Evolutionary conservation across 2,888 invertebrate genomes (phyloP).

Genomic region (Brachypterus glaber): DNA sequence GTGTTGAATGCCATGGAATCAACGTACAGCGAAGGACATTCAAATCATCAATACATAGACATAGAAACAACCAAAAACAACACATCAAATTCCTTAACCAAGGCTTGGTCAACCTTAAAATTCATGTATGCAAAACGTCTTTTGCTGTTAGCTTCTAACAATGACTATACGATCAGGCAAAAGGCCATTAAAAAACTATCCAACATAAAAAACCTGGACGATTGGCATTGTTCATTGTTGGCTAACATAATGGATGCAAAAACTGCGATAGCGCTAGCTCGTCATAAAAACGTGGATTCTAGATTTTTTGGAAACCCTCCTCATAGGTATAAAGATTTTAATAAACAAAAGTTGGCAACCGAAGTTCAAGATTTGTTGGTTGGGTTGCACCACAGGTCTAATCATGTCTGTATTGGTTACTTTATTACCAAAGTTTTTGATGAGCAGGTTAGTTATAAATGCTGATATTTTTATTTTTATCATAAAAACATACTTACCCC

Average conservation of each 20-base stretch:
- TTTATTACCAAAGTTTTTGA: slow-evolving; percentile 41
- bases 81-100: slow-evolving; percentile 18
- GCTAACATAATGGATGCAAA: slow-evolving; percentile 70
- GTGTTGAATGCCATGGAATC: slow-evolving; percentile 32
- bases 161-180: slow-evolving; percentile 51
- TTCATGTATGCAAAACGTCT: slow-evolving; percentile 50
- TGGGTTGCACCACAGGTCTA: slow-evolving; percentile 36
- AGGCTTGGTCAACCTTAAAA: slow-evolving; percentile 29
- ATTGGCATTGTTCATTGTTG: slow-evolving; percentile 47
- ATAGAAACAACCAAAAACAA: slow-evolving; percentile 6
- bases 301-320: slow-evolving; percentile 69
- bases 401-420: slow-evolving; percentile 44
- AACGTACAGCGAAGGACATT: slow-evolving; percentile 19
- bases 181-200: slow-evolving; percentile 58
- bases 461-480: slow-evolving; percentile 12
- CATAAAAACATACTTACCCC: too few species aligned
- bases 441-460: slow-evolving; percentile 34
- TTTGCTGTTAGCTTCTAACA: slow-evolving; percentile 55
- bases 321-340: slow-evolving; percentile 29
- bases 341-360: slow-evolving; percentile 34
- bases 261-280: slow-evolving; percentile 69
- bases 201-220: slow-evolving; percentile 51
- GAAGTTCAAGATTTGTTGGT: slow-evolving; percentile 40
- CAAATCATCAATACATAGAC: slow-evolving; percentile 23
- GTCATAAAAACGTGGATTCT: slow-evolving; percentile 57